Conservation (phyloP, 2,113 vertebrate genomes). For the Lynx canadensis region DNA sequence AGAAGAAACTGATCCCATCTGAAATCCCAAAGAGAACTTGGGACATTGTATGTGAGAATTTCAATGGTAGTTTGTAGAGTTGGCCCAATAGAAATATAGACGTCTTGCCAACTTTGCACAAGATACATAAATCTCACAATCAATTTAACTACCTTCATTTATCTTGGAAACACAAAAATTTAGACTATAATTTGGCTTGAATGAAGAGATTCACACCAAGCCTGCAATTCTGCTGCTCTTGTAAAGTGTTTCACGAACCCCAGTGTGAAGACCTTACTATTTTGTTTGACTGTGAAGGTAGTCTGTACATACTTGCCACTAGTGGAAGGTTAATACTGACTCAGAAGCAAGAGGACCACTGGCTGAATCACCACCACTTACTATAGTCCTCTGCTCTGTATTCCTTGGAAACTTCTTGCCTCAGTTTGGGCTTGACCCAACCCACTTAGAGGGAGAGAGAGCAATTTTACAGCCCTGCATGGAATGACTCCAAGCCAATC, state of each 20-base stretch:
- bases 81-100: neutral
- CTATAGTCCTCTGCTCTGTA: constrained; percentile 55
- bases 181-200: constrained; percentile 57
- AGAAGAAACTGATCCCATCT: constrained; percentile 12
- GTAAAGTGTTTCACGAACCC: constrained; percentile 48
- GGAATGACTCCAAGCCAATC: constrained; percentile 77
- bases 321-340: constrained; percentile 61
- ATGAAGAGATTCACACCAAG: constrained; percentile 59
- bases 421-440: constrained; percentile 76
- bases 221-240: constrained; percentile 7
- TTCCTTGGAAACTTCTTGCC: constrained; percentile 76
- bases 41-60: constrained; percentile 10
- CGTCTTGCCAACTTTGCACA: constrained; percentile 12
- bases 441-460: constrained; percentile 77
- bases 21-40: constrained; percentile 38
- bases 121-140: constrained; percentile 52
- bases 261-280: constrained; percentile 56
- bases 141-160: constrained; percentile 59
- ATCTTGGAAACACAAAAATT: constrained; percentile 66
- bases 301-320: constrained; percentile 3
- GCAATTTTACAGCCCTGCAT: constrained; percentile 71
- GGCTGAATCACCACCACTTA: constrained; percentile 64
- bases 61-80: constrained; percentile 5
- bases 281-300: constrained; percentile 37
- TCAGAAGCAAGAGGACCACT: constrained; percentile 51